Evolutionary conservation across 2,888 invertebrate genomes (phyloP), one percentile per base, ranked within the genome.

Genomic region (Clepsis dumicolana): DNA sequence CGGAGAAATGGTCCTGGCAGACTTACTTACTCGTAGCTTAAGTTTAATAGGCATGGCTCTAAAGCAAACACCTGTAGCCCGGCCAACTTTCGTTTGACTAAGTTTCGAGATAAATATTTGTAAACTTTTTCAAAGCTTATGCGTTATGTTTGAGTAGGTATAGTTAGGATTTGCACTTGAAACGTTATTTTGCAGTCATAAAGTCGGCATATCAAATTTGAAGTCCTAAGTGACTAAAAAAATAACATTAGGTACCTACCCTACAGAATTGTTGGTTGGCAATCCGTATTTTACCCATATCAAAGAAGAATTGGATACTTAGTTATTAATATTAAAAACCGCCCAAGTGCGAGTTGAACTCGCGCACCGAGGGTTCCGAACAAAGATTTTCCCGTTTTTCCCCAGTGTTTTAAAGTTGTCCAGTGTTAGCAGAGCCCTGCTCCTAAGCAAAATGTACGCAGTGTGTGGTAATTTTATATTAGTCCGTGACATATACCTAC

Each of bases 31-130:
- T 27, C 29, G 54, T 44, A 57, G 64, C 64, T 57, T 16, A 24
- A 50, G 57, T 64, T 64, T 64, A 50, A 35, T 57, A 64, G 57
- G 48, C 48, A 21, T 12, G 12, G 48, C 35, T 57, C 50, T 64
- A 44, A 44, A 48, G 32, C 32, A 32, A 64, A 64, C 64, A 64
- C 64, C 64, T 64, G 64, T 48, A 35, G 57, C 56, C 24, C 56
- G 56, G 50, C 35, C 16, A 50, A 57, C 25, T 24, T 65, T 65
- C 25, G 29, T 65, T 57, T 50, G 35, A 50, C 32, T 64, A 14
- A 32, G 57, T 38, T 48, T 48, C 3, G 48, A 14, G 48, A 21
- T 21, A 48, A 48, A 21, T 48, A 48, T 48, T 48, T 48, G 8
- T 21, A 48, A 48, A 21, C 3, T 48, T 48, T 48, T 48, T 21